A percentile compares a stretch with the other conserved stretches of the same genome.
Conservation (phyloP, 2,113 vertebrate genomes). For the Elephantulus edwardii region DNA sequence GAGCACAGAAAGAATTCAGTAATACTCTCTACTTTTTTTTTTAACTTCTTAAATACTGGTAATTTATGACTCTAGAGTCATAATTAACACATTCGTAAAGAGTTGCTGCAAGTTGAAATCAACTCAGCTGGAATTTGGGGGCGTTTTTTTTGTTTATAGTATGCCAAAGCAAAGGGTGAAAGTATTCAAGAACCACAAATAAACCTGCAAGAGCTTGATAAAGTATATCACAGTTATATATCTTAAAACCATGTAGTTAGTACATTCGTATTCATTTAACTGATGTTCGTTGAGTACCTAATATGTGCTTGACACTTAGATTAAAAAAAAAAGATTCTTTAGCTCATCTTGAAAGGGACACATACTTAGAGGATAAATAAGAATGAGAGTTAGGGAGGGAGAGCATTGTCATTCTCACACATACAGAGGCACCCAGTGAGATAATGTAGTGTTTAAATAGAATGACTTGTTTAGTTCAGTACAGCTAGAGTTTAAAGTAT, state of each 20-base stretch:
- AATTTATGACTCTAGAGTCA: not conserved
- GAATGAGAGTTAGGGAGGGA: conserved; percentile 9
- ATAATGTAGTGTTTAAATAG: not conserved
- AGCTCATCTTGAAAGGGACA: conserved; percentile 25
- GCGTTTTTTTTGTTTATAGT: no score
- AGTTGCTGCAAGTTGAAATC: not conserved
- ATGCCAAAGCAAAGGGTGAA: not conserved
- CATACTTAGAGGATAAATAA: conserved; percentile 37
- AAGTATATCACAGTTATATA: not conserved
- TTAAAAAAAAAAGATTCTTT: not conserved
- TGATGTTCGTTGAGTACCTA: conserved; percentile 7
- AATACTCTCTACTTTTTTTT: conserved; percentile 30
- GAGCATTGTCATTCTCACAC: not conserved
- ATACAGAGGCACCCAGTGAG: not conserved
- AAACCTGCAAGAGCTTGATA: conserved; percentile 36
- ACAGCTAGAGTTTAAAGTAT: not conserved
- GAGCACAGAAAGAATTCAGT: not conserved
- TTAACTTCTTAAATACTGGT: no score
- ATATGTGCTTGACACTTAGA: not conserved
- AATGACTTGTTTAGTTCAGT: conserved; percentile 47
- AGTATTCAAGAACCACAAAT: not conserved
- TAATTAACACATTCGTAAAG: not conserved
- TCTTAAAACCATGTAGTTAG: conserved; percentile 30
- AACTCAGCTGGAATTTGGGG: no score
- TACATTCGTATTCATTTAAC: conserved; percentile 6